phyloP scores from a whole-genome alignment of 2,797 vertebrate genomes.

The Galagoides demidoff region DNA sequence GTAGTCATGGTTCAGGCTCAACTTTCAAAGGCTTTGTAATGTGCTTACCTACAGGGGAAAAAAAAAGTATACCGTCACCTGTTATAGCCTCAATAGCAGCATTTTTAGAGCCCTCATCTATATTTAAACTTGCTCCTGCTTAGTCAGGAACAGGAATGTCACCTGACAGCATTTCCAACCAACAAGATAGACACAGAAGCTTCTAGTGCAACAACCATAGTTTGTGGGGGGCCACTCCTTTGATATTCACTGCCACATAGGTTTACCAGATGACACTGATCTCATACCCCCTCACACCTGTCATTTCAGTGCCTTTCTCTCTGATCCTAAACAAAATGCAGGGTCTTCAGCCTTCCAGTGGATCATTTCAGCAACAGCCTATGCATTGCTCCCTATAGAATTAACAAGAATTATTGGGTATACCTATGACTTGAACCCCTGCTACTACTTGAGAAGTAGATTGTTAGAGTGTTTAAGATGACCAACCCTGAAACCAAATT shows the following conservation, averaged over 20 bases:
- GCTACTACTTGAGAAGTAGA: not conserved
- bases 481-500: not conserved
- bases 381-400: not conserved
- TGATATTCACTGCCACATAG: not conserved
- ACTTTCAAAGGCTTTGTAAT: constrained; percentile 80
- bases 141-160: constrained; percentile 73
- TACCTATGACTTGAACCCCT: not conserved
- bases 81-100: constrained; percentile 63
- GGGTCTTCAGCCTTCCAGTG: not conserved
- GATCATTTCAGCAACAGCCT: not conserved
- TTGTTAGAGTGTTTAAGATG: not conserved
- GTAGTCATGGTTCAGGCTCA: constrained; percentile 71
- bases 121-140: constrained; percentile 81
- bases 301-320: constrained; percentile 2
- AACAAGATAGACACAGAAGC: constrained; percentile 7
- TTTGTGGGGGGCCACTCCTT: not conserved
- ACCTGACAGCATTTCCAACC: constrained; percentile 62
- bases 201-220: constrained; percentile 21
- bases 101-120: constrained; percentile 78
- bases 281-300: not conserved
- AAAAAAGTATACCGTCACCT: constrained; percentile 59
- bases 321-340: constrained; percentile 1
- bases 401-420: constrained; percentile 39
- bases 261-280: not conserved
- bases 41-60: constrained; percentile 74